Evolutionary conservation across 1,140 invertebrate genomes (phyloP), one percentile per base, ranked within the genome.

Genomic region (Scaptomyza graminum): DNA sequence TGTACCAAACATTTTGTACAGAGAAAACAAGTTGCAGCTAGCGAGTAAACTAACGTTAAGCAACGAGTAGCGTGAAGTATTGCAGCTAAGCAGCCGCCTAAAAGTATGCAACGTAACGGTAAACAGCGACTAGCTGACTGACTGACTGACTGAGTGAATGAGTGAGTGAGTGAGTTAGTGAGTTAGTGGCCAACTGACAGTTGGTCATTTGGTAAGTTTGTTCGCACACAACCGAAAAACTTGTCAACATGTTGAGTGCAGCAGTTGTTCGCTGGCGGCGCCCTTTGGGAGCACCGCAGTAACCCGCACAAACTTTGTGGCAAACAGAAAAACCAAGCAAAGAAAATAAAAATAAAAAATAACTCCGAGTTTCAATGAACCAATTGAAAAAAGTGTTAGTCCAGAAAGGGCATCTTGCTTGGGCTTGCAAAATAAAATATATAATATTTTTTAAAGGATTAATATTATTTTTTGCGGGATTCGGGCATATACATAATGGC

Each of bases 191-290:
- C 55, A 44, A 72, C 43, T 76, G 74, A 62, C 74, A 76, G 60
- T 76, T 74, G 65, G 66, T 59, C 71, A 74, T 74, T 74, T 74
- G 65, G 16, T 69, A 72, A 72, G 63, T 71, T 76, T 79, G 47
- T 68, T 44, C 62, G 56, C 50, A 66, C 50, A 72, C 5, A 47
- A 62, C 63, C 47, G 70, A 74, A 69, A 74, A 85, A 85, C 68
- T 88, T 87, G 82, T 87, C 82, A 87, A 88, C 82, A 84, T 87
- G 78, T 82, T 82, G 71, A 88, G 78, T 76, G 83, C 82, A 81
- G 77, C 76, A 73, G 80, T 71, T 72, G 59, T 71, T 72, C 55
- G 49, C 51, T 69, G 59, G 39, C 37, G 37, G 31, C 68, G 68
- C 68, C 68, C 54, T 51, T 52, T 18, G 66, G 59, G 50, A 16